Base-by-base conservation (phyloP, 1,140 invertebrate species). In the Lysiphlebus fabarum region DNA sequence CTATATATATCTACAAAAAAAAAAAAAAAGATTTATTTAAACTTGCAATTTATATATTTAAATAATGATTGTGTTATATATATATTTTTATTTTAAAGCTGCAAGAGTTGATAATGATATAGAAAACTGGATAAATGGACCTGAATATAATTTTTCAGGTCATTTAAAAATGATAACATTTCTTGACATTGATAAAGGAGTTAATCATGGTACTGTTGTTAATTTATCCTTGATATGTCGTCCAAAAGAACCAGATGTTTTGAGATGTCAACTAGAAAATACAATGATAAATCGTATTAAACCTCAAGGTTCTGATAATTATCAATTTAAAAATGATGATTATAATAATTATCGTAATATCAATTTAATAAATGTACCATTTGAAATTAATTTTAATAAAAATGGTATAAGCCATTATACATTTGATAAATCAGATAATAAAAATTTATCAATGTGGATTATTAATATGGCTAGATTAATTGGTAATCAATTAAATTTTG, bases 391-490 rank as follows among this genome's bases (percentile, higher is more conserved):
- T 33, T 75, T 73, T 54, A 63, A 66, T 38, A 56, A 69, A 6
- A 53, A 62, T 0, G 70, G 71, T 5, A 65, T 72, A 10, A 50
- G 61, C 0, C 50, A 37, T 55, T 68, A 69, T 6, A 9, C 17
- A 26, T 26, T 26, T 26, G 17, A 26, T 26, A 26, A 26, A 26
- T 26, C 17, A 26, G 17, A 26, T 26, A 26, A 26, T 26, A 26
- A 26, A 26, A 26, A 26, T 26, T 1, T 26, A 26, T 4, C 17
- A 26, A 26, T 26, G 17, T 26, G 2, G 2, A 4, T 64, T 4
- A 50, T 70, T 14, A 71, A 77, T 51, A 67, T 75, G 54, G 67
- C 70, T 11, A 58, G 71, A 33, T 50, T 71, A 2, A 67, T 77
- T 4, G 64, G 65, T 0, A 72, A 69, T 57, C 73, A 75, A 44